Base-by-base conservation (phyloP, 2,888 invertebrate genomes). In the Pyrocoelia pectoralis region DNA sequence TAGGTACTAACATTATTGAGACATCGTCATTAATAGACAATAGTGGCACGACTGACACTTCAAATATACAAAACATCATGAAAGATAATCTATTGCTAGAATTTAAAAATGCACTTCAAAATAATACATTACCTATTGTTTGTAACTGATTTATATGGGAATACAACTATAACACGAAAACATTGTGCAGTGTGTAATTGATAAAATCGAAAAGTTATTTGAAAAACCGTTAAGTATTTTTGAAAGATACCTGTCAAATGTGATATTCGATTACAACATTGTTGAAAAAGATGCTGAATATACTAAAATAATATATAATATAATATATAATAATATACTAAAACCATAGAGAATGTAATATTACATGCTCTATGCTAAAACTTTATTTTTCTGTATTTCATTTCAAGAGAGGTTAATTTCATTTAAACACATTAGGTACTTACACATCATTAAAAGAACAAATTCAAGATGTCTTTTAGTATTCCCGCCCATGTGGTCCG, bases 81-180 rank as follows among this genome's bases (percentile, higher is more conserved):
- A 8, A 33, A 33, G 33, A 33, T 33, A 33, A 33, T 33, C 33
- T 33, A n/a, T 33, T 33, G n/a, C 33, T 33, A 33, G 33, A 33
- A 33, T 33, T 33, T 33, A 6, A 33, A 33, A 33, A 33, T 33
- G 33, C 2, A 33, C 33, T 33, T 33, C 3, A 24, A 24, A 24
- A 24, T 24, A 24, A 24, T 24, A 24, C 24, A 24, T 24, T 24
- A n/a, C n/a, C n/a, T n/a, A 33, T 33, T 33, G 33, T 33, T 33
- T 33, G 33, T 33, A 33, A 33, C 33, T 33, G 33, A n/a, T 33
- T 33, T 33, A 33, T 33, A 33, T 33, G 33, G 33, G 33, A 33
- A 33, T n/a, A 33, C 33, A 33, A 33, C 33, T 4, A 4, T 33
- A 33, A 33, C 33, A 33, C n/a, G 33, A 33, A 33, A 33, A 33